Evolutionary conservation across 2,888 invertebrate genomes (phyloP), one percentile per base, ranked within the genome.

Genomic region (Tholera decimalis): DNA sequence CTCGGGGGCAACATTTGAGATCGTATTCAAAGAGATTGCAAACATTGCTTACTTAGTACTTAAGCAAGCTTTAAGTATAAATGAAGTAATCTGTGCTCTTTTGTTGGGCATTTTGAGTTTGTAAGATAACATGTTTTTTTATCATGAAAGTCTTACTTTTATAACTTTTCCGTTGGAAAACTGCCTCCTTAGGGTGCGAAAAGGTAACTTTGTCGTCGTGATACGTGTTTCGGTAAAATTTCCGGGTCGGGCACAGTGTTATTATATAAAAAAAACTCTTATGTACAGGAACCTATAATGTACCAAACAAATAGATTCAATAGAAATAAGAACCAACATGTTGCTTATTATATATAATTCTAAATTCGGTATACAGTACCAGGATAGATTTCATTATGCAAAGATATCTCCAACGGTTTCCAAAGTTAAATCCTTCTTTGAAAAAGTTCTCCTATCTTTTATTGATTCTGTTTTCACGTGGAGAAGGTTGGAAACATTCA

Each of bases 21-120:
- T 26, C 9, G 24, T 39, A 44, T 49, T 73, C 43, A 73, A 53
- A 54, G 41, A 43, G 63, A n/a, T 41, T 43, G 71, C 24, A 71
- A 64, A 43, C 37, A 30, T 64, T 33, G 37, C 24, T 24, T 18
- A 37, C 51, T 39, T 15, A 35, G 18, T 26, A 18, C 26, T 33
- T n/a, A n/a, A n/a, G n/a, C n/a, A n/a, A 15, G n/a, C 6, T 22
- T 11, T 0, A 15, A n/a, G 6, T 20, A 15, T 15, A 33, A 51
- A 60, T 20, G 9, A 54, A 33, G 9, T 3, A 3, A 37, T 37
- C 8, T 46, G 15, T 24, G 7, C 39, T 39, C 30, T 57, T 20
- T 64, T 44, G 22, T 49, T n/a, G 15, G 8, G 11, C 1, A 24
- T 28, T n/a, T n/a, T 20, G 3, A 7, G 8, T 41, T 26, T 39